Evolutionary conservation across 1,140 invertebrate species (phyloP).

Genomic region (Drosophila nasuta): DNA sequence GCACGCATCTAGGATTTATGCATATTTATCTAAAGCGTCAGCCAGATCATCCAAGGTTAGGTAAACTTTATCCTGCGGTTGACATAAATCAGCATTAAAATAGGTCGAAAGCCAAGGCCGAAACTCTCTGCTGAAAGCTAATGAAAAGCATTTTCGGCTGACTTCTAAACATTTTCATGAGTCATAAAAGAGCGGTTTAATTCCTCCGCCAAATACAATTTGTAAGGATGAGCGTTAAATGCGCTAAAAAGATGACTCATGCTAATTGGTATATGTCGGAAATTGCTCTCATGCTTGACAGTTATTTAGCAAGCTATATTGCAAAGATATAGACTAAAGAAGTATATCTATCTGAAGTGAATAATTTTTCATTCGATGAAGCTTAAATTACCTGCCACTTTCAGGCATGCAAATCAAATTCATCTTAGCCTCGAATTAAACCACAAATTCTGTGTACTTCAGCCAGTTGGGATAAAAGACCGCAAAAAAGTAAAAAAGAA

Average conservation of each 20-base stretch:
- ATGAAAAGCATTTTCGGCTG: slow-evolving; percentile 54
- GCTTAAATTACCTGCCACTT: slow-evolving; percentile 23
- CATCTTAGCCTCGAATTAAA: slow-evolving; percentile 23
- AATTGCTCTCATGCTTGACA: slow-evolving; percentile 7
- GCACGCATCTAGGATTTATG: slow-evolving; percentile 65
- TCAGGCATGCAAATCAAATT: slow-evolving; percentile 25
- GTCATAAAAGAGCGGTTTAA: slow-evolving; percentile 34
- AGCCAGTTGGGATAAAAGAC: slow-evolving; percentile 19
- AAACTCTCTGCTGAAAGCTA: slow-evolving; percentile 22
- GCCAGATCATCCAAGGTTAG: slow-evolving; percentile 59
- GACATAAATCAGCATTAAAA: slow-evolving; percentile 78
- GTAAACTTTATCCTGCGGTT: slow-evolving; percentile 74
- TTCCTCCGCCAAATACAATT: slow-evolving; percentile 21
- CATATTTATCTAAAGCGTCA: slow-evolving; percentile 59
- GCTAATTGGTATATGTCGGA: slow-evolving; percentile 26
- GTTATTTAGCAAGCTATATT: neutral
- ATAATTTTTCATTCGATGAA: neutral
- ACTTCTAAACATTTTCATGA: slow-evolving; percentile 20
- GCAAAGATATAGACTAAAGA: neutral
- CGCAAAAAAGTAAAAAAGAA: slow-evolving; percentile 5
- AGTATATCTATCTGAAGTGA: neutral
- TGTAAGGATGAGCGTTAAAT: slow-evolving; percentile 19
- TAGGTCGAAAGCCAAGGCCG: neutral
- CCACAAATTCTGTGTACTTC: slow-evolving; percentile 36
- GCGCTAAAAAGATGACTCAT: slow-evolving; percentile 17